Conservation (phyloP, 2,797 vertebrate species). For the Mormyrus proboscirostris region DNA sequence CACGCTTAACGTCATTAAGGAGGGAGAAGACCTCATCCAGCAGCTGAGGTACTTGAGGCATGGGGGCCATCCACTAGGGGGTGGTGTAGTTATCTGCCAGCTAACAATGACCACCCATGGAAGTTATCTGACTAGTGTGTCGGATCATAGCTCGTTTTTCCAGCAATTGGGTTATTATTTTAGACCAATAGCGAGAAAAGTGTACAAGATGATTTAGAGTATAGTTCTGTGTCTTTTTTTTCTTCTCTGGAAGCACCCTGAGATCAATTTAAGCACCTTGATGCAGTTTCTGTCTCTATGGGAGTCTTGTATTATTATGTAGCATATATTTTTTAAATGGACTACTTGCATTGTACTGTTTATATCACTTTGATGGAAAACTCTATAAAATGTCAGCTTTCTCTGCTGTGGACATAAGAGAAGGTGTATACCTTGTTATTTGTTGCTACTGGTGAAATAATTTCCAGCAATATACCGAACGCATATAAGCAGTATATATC, state of each 20-base stretch:
- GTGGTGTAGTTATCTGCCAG: neutral
- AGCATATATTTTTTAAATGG: neutral
- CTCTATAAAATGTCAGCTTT: neutral
- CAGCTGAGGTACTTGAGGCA: conserved; percentile 82
- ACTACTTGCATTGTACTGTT: neutral
- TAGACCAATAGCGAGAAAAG: neutral
- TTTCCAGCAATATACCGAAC: neutral
- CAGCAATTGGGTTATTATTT: neutral
- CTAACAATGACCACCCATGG: neutral
- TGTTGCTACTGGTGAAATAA: neutral
- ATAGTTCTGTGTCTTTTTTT: neutral
- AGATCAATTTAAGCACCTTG: neutral
- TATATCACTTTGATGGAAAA: neutral
- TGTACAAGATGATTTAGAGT: neutral
- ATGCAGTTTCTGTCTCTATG: neutral
- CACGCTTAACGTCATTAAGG: conserved; percentile 92
- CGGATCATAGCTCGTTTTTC: neutral
- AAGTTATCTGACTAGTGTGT: neutral
- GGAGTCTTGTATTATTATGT: neutral
- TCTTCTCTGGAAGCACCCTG: neutral
- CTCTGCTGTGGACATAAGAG: neutral
- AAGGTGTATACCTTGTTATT: neutral
- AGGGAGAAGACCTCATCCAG: conserved; percentile 97
- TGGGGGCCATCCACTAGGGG: neutral
- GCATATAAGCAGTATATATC: neutral